phyloP scores from a whole-genome alignment of 2,797 vertebrate genomes.

The Onychomys arenicola region DNA sequence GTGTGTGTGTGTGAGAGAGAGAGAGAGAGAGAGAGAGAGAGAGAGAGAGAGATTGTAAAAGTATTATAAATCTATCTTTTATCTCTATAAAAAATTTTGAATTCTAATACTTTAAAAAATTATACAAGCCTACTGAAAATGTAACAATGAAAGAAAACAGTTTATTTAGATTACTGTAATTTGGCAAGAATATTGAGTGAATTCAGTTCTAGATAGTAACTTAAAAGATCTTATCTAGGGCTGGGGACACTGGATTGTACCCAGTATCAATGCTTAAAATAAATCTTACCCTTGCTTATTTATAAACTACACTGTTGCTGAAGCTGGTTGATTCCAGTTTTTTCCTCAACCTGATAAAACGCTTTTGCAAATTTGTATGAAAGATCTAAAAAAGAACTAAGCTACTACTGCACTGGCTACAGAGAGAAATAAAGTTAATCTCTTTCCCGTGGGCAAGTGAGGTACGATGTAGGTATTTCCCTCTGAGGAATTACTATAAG shows the following conservation, averaged over 20 bases:
- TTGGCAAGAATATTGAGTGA: slow-evolving; percentile 50
- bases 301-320: slow-evolving; percentile 40
- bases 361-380: slow-evolving; percentile 38
- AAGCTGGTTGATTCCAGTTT: slow-evolving; percentile 47
- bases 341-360: slow-evolving; percentile 20
- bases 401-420: neutral
- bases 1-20: neutral
- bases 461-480: neutral
- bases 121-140: too few relatives aligned
- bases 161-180: slow-evolving; percentile 48
- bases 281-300: slow-evolving; percentile 14
- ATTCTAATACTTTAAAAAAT: too few relatives aligned
- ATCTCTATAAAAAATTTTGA: slow-evolving; percentile 40
- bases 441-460: slow-evolving; percentile 2
- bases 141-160: neutral
- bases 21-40: neutral
- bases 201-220: slow-evolving; percentile 46
- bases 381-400: slow-evolving; percentile 47
- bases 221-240: neutral
- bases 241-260: neutral
- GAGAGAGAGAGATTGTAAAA: too few relatives aligned
- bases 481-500: slow-evolving; percentile 2
- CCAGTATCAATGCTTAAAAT: neutral
- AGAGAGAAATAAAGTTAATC: neutral
- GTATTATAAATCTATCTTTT: slow-evolving; percentile 15